Evolutionary conservation across 2,888 invertebrate genomes (phyloP).

Genomic region (Ichneumoninae sp.): DNA sequence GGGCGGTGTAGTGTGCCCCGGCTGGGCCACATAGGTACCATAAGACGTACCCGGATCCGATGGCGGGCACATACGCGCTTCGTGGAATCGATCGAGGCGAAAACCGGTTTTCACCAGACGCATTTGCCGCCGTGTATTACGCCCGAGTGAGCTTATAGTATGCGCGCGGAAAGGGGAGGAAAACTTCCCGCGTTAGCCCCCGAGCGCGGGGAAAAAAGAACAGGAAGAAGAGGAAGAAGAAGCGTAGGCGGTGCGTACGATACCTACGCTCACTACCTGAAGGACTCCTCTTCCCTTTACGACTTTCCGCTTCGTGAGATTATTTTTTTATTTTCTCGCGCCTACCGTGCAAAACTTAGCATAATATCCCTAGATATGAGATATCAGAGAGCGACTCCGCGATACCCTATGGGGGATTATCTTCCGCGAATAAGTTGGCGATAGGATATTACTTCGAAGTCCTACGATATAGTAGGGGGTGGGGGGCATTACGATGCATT

Average conservation of each 20-base stretch:
- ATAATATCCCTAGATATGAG: slow-evolving; percentile 23
- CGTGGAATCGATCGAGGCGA: slow-evolving; percentile 76
- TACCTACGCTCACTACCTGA: slow-evolving; percentile 16
- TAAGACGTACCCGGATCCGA: slow-evolving; percentile 81
- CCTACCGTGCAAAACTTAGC: background rate
- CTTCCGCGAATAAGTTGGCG: slow-evolving; percentile 40
- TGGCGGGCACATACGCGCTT: slow-evolving; percentile 72
- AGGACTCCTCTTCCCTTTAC: slow-evolving; percentile 15
- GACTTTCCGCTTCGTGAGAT: background rate
- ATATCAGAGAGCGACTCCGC: slow-evolving; percentile 15
- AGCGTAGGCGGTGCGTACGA: slow-evolving; percentile 35
- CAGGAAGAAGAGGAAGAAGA: slow-evolving; percentile 20
- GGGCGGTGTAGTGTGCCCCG: slow-evolving; percentile 61
- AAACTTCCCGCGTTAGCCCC: slow-evolving; percentile 40
- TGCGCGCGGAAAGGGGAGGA: slow-evolving; percentile 19
- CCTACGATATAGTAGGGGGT: background rate
- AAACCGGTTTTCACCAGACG: slow-evolving; percentile 78
- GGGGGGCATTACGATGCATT: background rate
- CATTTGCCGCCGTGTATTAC: slow-evolving; percentile 59
- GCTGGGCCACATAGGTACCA: slow-evolving; percentile 50
- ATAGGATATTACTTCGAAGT: slow-evolving; percentile 29
- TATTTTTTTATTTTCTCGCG: slow-evolving; percentile 9
- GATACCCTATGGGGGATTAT: slow-evolving; percentile 42
- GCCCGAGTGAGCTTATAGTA: slow-evolving; percentile 38
- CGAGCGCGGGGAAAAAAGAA: slow-evolving; percentile 24